Evolutionary conservation across 23 tunicate genomes (phyloP), one percentile per base, ranked within the genome.

Genomic region (Botrylloides violaceus): DNA sequence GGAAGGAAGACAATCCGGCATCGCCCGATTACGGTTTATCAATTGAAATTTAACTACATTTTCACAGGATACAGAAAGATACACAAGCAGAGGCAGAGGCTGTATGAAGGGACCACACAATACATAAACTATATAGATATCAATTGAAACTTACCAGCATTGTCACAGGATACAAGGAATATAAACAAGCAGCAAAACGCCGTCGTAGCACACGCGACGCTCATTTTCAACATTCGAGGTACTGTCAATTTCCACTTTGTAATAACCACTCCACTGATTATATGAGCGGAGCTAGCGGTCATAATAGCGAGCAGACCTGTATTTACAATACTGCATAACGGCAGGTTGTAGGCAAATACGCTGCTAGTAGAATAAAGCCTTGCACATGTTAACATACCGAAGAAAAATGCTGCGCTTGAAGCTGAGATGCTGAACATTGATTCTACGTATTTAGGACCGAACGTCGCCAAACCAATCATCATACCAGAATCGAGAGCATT

Each of bases 391-490:
- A 32, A 0, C 72, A 29, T 47, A 83, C 88, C 88, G 57, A 83
- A 83, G 34, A 75, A 83, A 9, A 66, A 59, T 1, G 81, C 88
- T 58, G 88, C 88, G 36, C 66, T 61, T 3, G 81, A 76, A 9
- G 88, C 76, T 5, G 88, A 64, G 21, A 83, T 12, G 29, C 36
- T 61, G 35, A 61, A 83, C 88, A 83, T 83, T 15, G 88, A 83
- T 61, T 83, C 77, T 49, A 83, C 24, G 34, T 83, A 83, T 64
- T 83, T 83, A 29, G 88, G 88, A 30, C 88, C 88, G 38, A 83
- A 83, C 37, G 81, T 70, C 38, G 81, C 71, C 27, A 83, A 34
- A n/a, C 77, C 76, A 2, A 76, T 22, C 19, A 83, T 79, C 58
- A 83, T 31, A 21, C 81, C 88, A 15, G 77, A 29, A 58, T 83